Percentiles rank a stretch among this genome's conserved stretches.
These are phyloP conservation scores for Dinothrombium tinctorium DNA, from an alignment of 1,140 invertebrate species.

Conservation along the genomic window DNA sequence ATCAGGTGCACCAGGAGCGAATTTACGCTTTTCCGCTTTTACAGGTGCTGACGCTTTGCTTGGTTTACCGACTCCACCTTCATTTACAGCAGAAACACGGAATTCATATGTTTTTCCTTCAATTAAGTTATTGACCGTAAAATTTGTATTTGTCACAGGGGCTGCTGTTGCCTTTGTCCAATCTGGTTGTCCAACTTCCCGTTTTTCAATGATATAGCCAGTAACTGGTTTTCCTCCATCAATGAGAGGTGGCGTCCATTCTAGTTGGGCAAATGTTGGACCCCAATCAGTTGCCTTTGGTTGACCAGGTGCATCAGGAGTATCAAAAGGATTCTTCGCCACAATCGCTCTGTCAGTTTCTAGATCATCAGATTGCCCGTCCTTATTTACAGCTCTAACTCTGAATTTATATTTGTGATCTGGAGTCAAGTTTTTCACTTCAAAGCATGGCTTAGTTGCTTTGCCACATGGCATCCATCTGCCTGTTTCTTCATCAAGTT, in stretches of 20 bases:
- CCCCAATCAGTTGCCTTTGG: conserved; percentile 89
- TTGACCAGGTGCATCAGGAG: conserved; percentile 69
- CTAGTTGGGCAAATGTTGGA: conserved; percentile 75
- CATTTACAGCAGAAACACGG: conserved; percentile 70
- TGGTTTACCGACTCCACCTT: conserved; percentile 75
- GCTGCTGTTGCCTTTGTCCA: conserved; percentile 44
- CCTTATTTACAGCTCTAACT: conserved; percentile 92
- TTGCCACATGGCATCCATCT: conserved; percentile 63
- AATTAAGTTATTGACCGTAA: conserved; percentile 60
- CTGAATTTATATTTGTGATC: conserved; percentile 97
- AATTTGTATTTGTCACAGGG: conserved; percentile 41
- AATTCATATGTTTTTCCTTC: conserved; percentile 75
- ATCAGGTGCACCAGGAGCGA: conserved; percentile 95
- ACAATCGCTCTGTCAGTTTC: conserved; percentile 69
- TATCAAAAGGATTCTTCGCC: conserved; percentile 87
- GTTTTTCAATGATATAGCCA: conserved; percentile 70
- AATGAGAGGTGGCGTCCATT: conserved; percentile 74
- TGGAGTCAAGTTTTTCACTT: conserved; percentile 62
- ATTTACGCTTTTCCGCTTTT: conserved; percentile 89
- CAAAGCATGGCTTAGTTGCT: conserved; percentile 37
- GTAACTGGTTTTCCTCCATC: conserved; percentile 76
- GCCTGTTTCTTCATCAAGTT: conserved; percentile 71
- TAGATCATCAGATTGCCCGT: conserved; percentile 85
- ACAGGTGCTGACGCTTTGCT: conserved; percentile 61
- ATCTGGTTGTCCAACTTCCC: conserved; percentile 59